These are phyloP conservation scores for Hydrochoerus hydrochaeris DNA, from an alignment of 2,113 vertebrate species.

Conservation along the genomic window DNA sequence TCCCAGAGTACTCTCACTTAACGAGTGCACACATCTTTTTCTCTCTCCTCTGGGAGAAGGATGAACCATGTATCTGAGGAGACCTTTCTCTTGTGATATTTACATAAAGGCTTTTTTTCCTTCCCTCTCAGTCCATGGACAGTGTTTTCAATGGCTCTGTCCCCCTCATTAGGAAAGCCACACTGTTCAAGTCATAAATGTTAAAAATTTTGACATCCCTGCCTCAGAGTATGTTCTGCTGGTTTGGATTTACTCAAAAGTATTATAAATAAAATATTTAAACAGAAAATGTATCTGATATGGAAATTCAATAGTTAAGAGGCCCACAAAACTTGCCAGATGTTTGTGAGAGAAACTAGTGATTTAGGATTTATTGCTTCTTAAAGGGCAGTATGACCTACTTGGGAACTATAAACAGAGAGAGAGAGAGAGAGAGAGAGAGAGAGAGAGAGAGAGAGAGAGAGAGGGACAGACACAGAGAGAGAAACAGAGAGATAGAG, in stretches of 20 bases:
- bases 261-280: slow-evolving; percentile 73
- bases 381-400: background rate
- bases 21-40: slow-evolving; percentile 25
- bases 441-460: background rate
- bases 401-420: background rate
- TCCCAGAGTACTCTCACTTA: slow-evolving; percentile 14
- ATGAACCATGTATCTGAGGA: background rate
- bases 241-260: slow-evolving; percentile 62
- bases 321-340: slow-evolving; percentile 52
- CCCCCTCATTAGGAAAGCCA: slow-evolving; percentile 30
- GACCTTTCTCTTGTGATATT: slow-evolving; percentile 56
- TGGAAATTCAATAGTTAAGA: slow-evolving; percentile 72
- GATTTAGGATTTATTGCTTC: slow-evolving; percentile 63
- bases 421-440: background rate
- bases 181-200: slow-evolving; percentile 54
- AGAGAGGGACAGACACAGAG: background rate
- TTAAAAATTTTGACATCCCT: slow-evolving; percentile 66
- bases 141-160: slow-evolving; percentile 62
- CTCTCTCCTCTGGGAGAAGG: slow-evolving; percentile 44
- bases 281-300: slow-evolving; percentile 67
- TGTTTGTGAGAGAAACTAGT: slow-evolving; percentile 54
- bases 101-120: slow-evolving; percentile 24
- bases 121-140: background rate
- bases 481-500: background rate
- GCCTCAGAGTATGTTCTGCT: slow-evolving; percentile 49